These are phyloP conservation scores for Manis javanica DNA, from an alignment of 2,797 vertebrate genomes.

Conservation along the genomic window DNA sequence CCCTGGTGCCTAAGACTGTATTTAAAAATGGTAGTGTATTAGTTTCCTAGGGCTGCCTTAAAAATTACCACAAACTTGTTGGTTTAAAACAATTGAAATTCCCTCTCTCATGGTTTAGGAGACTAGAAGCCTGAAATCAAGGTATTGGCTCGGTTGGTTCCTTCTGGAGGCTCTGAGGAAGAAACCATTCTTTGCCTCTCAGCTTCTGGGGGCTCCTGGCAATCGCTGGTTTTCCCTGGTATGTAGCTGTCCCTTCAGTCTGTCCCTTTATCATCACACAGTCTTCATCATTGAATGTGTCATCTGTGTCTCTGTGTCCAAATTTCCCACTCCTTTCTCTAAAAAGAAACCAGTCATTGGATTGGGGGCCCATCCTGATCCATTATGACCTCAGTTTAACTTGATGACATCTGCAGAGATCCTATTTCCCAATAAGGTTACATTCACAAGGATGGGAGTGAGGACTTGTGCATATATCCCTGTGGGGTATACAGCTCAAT, in stretches of 20 bases:
- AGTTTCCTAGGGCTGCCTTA: neutral
- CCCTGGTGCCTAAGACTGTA: neutral
- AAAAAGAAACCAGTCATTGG: neutral
- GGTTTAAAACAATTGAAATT: neutral
- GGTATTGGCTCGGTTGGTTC: neutral
- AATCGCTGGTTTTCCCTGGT: no score
- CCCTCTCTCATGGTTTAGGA: neutral
- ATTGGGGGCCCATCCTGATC: neutral
- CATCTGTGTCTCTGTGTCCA: neutral
- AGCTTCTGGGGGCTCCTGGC: neutral
- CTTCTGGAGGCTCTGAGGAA: neutral
- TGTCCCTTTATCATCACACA: no score
- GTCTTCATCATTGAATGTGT: no score
- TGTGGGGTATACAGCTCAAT: neutral
- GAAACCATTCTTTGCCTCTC: neutral
- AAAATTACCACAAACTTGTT: neutral
- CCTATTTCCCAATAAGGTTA: neutral
- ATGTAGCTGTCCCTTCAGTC: neutral
- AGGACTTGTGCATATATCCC: neutral
- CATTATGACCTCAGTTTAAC: neutral
- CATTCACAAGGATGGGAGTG: neutral
- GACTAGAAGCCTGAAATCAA: neutral
- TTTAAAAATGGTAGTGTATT: neutral
- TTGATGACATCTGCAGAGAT: neutral
- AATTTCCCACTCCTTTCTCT: neutral